Base-by-base conservation (phyloP, 2,888 invertebrate species). In the Ophion ellenae region DNA sequence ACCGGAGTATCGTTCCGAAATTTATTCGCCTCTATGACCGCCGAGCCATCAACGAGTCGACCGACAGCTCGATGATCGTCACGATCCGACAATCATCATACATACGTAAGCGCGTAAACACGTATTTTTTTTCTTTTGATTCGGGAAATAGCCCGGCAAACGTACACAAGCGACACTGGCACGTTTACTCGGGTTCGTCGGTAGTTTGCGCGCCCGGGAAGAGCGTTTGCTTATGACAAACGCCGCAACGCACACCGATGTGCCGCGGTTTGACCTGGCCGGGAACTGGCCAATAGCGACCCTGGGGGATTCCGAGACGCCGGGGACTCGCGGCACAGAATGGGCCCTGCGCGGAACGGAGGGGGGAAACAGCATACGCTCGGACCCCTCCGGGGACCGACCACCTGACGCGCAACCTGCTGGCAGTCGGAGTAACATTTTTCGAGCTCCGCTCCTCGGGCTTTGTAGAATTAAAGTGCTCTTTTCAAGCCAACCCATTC, bases 251-350 rank as follows among this genome's bases (percentile, higher is more conserved):
- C 53, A 53, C 14, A 53, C 88, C 90, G 91, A 91, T 88, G 90
- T 89, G 86, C 87, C 89, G 91, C 89, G 88, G 91, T 90, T 92
- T 92, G 92, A 92, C 92, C 92, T 90, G 92, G 89, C 91, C 89
- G 89, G 74, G 87, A 89, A 90, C 90, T 89, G 89, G 89, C 92
- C 92, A 92, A 92, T 92, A 81, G 89, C 83, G 83, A 80, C 82
- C 89, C 89, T 53, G 89, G 90, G 86, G 89, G 88, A 87, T 87
- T 87, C 87, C 83, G 77, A 84, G 86, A 88, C 87, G 81, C 83
- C 81, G 81, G 83, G 74, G 71, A 47, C 87, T 47, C 61, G 77
- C 67, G n/a, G 75, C 57, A 63, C 40, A 75, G 83, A 66, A 82
- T 64, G 71, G 71, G 63, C 61, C 59, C 24, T 61, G 20, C 32